Percentiles rank a stretch among this genome's conserved stretches.
Conservation (phyloP, 2,113 vertebrate species). For the Neotoma lepida region DNA sequence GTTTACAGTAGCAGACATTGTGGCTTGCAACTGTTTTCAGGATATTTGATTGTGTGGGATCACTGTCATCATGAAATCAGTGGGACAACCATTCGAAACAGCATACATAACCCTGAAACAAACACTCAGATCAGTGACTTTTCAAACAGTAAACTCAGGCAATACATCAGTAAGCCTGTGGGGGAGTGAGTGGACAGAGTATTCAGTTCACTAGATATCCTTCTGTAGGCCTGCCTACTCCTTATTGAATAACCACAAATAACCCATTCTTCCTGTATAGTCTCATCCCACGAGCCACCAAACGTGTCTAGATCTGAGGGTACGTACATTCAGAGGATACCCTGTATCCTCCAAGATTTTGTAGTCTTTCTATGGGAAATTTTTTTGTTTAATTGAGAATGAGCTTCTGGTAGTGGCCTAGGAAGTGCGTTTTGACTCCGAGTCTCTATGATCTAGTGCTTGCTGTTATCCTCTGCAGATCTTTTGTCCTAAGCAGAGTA, state of each 20-base stretch:
- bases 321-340: background rate
- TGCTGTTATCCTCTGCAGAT: background rate
- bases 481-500: background rate
- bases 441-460: background rate
- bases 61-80: background rate
- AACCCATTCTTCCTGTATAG: background rate
- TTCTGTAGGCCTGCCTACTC: background rate
- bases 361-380: background rate
- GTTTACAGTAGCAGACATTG: background rate
- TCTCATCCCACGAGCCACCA: background rate
- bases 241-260: constrained; percentile 7
- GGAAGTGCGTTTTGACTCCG: background rate
- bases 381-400: constrained; percentile 19
- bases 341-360: background rate
- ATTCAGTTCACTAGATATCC: background rate
- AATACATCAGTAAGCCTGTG: background rate
- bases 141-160: background rate
- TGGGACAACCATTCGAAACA: background rate
- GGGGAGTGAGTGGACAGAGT: background rate
- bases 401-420: background rate
- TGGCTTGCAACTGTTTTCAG: background rate
- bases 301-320: background rate
- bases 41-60: background rate
- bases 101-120: background rate
- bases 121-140: constrained; percentile 18